Base-by-base conservation (phyloP, 1,140 invertebrate species). In the Pararge aegeria region DNA sequence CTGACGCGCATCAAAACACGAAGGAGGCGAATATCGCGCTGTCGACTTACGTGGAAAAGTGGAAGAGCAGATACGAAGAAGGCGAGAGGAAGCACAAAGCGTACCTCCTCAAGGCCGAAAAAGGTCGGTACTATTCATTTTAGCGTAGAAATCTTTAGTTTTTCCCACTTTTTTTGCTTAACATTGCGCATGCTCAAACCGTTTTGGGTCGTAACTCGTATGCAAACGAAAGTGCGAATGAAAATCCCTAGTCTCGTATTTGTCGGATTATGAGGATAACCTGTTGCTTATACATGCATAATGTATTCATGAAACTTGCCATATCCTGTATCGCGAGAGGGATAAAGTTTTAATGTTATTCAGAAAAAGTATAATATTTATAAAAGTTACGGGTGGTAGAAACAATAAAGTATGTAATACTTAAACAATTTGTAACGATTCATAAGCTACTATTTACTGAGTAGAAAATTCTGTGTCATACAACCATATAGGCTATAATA, bases 11-110 rank as follows among this genome's bases (percentile, higher is more conserved):
- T 55, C 76, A 78, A 66, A 78, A 86, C 78, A 78, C 77, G 66
- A 87, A 86, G 70, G 82, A 84, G 64, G 72, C 85, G 53, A 81
- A 87, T 74, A 78, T 87, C 44, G 80, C 80, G 61, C 73, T 87
- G 55, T 86, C 80, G 13, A 83, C 71, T 54, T 88, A 84, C 70
- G 88, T 89, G 15, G 90, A 92, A 73, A 91, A 91, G 65, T 95
- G 93, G 93, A 94, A 92, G 82, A 85, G 70, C 27, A 93, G 93
- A 80, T 94, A 91, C 67, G 93, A 94, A 56, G 94, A 95, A 16
- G 91, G 93, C 1, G 94, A 95, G 74, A 91, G 91, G 57, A 92
- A 91, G 64, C 89, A 93, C 74, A 95, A 94, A 84, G 71, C 90
- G 27, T 74, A 94, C 62, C 83, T 94, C 29, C 90, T 93, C 61